phyloP scores from a whole-genome alignment of 2,113 vertebrate genomes.

The Cyprinodon variegatus region DNA sequence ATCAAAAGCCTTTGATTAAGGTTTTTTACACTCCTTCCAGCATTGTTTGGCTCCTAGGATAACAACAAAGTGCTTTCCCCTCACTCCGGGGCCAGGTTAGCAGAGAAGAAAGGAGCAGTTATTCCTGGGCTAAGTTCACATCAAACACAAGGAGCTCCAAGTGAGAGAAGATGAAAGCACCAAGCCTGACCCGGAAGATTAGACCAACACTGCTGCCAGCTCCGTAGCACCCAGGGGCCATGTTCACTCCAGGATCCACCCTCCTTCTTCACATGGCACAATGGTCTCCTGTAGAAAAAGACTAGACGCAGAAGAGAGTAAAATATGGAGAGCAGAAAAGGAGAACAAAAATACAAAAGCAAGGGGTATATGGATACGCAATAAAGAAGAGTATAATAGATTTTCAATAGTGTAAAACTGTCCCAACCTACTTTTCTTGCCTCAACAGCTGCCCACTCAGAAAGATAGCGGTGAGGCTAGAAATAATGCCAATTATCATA shows the following conservation, averaged over 20 bases:
- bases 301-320: constrained; percentile 43
- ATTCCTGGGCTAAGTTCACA: constrained; percentile 82
- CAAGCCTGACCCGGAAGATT: constrained; percentile 82
- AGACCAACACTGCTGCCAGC: constrained; percentile 79
- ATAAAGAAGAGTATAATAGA: constrained; percentile 38
- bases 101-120: constrained; percentile 76
- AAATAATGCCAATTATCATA: constrained; percentile 80
- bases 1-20: constrained; percentile 81
- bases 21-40: constrained; percentile 72
- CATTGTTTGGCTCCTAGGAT: constrained; percentile 80
- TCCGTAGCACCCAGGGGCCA: constrained; percentile 75
- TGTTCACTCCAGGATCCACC: constrained; percentile 68
- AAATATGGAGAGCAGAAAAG: constrained; percentile 52
- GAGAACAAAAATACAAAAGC: constrained; percentile 42
- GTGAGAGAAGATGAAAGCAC: constrained; percentile 80
- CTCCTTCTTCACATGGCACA: constrained; percentile 64
- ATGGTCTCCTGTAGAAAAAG: constrained; percentile 66
- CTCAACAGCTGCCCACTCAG: constrained; percentile 62
- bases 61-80: constrained; percentile 78
- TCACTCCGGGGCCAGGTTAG: constrained; percentile 76
- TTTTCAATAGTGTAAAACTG: constrained; percentile 64
- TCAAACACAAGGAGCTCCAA: constrained; percentile 79
- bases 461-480: constrained; percentile 68
- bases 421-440: constrained; percentile 74
- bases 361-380: constrained; percentile 36